Evolutionary conservation across 2,113 vertebrate species (phyloP).

Genomic region (Aspidoscelis tigris): DNA sequence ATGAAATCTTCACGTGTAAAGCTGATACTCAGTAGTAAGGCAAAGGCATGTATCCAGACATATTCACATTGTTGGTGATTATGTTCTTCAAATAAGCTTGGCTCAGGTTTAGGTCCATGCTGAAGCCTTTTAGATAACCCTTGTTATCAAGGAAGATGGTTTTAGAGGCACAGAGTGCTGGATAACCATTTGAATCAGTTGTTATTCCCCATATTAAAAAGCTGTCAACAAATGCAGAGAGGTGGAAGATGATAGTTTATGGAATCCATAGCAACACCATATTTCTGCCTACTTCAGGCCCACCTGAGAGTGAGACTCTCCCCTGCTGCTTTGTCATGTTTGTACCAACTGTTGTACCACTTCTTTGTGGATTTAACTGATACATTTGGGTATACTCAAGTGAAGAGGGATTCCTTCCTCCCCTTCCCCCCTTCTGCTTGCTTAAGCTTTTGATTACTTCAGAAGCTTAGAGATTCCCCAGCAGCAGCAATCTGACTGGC

Average conservation of each 20-base stretch:
- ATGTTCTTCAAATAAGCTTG: too few species aligned
- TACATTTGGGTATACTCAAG: not conserved
- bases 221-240: constrained; percentile 22
- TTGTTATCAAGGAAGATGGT: not conserved
- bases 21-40: not conserved
- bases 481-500: not conserved
- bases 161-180: not conserved
- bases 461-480: not conserved
- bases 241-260: constrained; percentile 22
- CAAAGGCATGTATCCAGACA: not conserved
- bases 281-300: constrained; percentile 22
- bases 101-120: not conserved
- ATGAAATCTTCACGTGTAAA: not conserved
- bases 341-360: not conserved
- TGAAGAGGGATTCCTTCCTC: not conserved
- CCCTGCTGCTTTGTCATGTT: not conserved
- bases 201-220: constrained; percentile 8
- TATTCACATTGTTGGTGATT: not conserved
- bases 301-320: constrained; percentile 13
- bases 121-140: not conserved
- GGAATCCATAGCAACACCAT: constrained; percentile 31
- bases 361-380: constrained; percentile 1
- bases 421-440: not conserved
- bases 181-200: constrained; percentile 1
- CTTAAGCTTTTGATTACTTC: not conserved